Conservation (phyloP, 2,888 invertebrate genomes). For the Pterostichus niger region DNA sequence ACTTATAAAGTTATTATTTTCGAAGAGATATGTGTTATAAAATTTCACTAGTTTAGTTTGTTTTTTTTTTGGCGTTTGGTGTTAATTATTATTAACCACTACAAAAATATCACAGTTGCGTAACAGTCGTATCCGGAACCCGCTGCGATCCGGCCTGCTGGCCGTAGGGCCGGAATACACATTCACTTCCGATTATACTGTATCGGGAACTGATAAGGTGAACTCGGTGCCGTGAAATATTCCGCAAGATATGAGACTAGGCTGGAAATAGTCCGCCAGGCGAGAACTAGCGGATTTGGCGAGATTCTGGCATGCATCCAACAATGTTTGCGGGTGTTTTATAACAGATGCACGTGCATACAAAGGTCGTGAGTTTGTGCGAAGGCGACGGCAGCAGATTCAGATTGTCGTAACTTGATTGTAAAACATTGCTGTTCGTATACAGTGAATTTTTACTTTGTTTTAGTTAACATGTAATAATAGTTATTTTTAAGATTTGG, state of each 20-base stretch:
- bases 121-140: constrained; percentile 7
- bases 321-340: constrained; percentile 27
- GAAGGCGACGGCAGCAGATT: constrained; percentile 41
- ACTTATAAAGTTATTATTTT: too few species aligned
- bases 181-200: constrained; percentile 35
- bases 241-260: constrained; percentile 50
- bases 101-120: constrained; percentile 52
- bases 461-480: constrained; percentile 41
- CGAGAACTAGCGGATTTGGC: constrained; percentile 43
- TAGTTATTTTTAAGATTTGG: constrained; percentile 33
- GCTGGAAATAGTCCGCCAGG: constrained; percentile 57
- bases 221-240: constrained; percentile 35
- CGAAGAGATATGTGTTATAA: too few species aligned
- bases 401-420: constrained; percentile 48
- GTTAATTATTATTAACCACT: constrained; percentile 11
- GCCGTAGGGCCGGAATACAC: constrained; percentile 25
- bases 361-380: constrained; percentile 42
- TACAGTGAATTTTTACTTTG: constrained; percentile 39
- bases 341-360: constrained; percentile 40
- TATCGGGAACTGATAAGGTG: constrained; percentile 24
- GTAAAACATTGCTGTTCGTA: not conserved
- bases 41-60: constrained; percentile 32
- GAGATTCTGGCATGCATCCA: constrained; percentile 33
- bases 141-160: constrained; percentile 4
- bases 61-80: not conserved